Percentiles rank a stretch among this genome's conserved stretches.
These are phyloP conservation scores for Trichosurus vulpecula DNA, from an alignment of 2,797 vertebrate species.

Conservation along the genomic window DNA sequence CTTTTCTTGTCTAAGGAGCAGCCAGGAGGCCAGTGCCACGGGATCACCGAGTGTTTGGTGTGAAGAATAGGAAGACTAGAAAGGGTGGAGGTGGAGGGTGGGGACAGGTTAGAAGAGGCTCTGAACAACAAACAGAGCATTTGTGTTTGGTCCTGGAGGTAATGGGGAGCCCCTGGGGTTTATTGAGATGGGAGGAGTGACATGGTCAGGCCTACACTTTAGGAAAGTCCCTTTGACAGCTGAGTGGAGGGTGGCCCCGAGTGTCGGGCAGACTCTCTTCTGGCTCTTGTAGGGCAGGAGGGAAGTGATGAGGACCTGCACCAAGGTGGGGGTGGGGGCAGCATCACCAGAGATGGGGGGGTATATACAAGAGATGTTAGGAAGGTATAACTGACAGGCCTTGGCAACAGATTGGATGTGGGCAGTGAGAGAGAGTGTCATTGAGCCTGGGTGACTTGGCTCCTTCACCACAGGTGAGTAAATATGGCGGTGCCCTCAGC, in stretches of 20 bases:
- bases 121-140: background rate
- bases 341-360: background rate
- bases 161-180: background rate
- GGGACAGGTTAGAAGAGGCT: background rate
- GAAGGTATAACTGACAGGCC: too few species aligned
- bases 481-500: too few species aligned
- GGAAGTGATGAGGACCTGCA: too few species aligned
- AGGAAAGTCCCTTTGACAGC: background rate
- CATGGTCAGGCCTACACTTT: background rate
- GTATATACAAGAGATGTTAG: background rate
- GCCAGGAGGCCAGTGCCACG: background rate
- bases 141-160: background rate
- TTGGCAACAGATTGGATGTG: too few species aligned
- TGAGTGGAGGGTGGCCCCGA: background rate
- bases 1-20: background rate
- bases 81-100: background rate
- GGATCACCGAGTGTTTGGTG: background rate
- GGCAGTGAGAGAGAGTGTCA: too few species aligned
- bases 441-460: too few species aligned
- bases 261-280: background rate
- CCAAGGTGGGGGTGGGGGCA: too few species aligned
- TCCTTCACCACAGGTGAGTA: too few species aligned
- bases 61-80: background rate
- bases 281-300: background rate
- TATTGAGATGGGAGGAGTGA: background rate